phyloP scores from a whole-genome alignment of 2,113 vertebrate species.

The Rhinolophus ferrumequinum region DNA sequence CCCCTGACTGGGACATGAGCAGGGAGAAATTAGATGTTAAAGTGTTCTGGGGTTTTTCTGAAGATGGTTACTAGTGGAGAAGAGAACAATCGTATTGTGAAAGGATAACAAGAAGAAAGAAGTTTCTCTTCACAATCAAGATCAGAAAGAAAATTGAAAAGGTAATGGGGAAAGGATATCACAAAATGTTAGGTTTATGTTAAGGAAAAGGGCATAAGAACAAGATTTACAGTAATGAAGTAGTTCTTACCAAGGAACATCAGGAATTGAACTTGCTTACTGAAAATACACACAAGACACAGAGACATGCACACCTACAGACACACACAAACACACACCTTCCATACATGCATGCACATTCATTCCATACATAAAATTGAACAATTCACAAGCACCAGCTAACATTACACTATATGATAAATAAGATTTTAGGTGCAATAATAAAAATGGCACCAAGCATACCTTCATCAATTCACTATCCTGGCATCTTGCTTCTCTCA shows the following conservation, averaged over 20 bases:
- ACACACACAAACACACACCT: no score
- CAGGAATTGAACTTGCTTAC: background rate
- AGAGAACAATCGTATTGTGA: slow-evolving; percentile 10
- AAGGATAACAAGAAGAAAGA: slow-evolving; percentile 33
- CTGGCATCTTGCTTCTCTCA: slow-evolving; percentile 46
- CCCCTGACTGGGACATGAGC: background rate
- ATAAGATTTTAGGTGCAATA: background rate
- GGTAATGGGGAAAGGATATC: background rate
- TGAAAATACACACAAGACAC: background rate
- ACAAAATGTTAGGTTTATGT: background rate
- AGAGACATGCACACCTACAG: background rate
- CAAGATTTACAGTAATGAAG: background rate
- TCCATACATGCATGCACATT: rapidly evolving
- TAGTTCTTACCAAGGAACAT: background rate
- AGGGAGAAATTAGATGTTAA: background rate
- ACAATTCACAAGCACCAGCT: background rate
- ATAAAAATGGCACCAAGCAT: background rate
- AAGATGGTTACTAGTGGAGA: background rate
- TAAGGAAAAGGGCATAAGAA: background rate
- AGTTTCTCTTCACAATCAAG: background rate
- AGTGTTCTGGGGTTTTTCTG: background rate
- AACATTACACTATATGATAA: background rate
- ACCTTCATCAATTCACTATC: background rate
- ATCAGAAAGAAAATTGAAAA: slow-evolving; percentile 55
- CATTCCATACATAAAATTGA: background rate